Percentiles rank a stretch among this genome's conserved stretches.
Evolutionary conservation across 2,113 vertebrate genomes (phyloP).

Genomic region (Cygnus atratus): DNA sequence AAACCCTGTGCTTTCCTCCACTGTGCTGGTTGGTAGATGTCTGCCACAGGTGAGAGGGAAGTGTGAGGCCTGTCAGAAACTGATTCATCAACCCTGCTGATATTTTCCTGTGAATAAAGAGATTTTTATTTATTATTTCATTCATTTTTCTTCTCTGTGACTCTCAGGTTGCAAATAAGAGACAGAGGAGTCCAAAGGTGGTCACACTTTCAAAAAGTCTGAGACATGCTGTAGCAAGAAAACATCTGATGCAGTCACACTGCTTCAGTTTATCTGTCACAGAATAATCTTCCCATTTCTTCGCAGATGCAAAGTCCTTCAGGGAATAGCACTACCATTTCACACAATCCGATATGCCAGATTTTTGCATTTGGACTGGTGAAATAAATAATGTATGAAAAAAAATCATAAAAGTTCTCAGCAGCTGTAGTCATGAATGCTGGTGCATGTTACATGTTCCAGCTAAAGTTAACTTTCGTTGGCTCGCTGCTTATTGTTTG

Average conservation of each 20-base stretch:
- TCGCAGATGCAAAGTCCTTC: background rate
- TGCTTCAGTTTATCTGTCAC: constrained; percentile 16
- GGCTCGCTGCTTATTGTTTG: background rate
- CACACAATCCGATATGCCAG: background rate
- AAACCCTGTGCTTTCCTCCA: background rate
- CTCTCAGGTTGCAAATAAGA: background rate
- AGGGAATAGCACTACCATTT: constrained; percentile 20
- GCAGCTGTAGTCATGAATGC: background rate
- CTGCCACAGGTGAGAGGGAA: background rate
- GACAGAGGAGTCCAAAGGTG: constrained; percentile 6
- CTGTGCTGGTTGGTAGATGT: background rate
- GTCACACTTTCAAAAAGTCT: background rate
- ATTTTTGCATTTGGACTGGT: background rate
- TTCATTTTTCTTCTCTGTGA: background rate
- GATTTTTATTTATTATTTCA: background rate
- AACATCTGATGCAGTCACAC: constrained; percentile 3
- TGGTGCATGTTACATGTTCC: background rate
- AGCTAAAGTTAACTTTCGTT: background rate
- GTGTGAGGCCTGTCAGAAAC: background rate
- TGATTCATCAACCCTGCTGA: background rate
- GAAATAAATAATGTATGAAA: background rate
- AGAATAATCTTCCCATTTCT: constrained; percentile 45
- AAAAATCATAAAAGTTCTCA: background rate
- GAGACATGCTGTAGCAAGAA: background rate
- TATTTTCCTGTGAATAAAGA: background rate